Evolutionary conservation across 2,888 invertebrate species (phyloP).

Genomic region (Mystacides longicornis): DNA sequence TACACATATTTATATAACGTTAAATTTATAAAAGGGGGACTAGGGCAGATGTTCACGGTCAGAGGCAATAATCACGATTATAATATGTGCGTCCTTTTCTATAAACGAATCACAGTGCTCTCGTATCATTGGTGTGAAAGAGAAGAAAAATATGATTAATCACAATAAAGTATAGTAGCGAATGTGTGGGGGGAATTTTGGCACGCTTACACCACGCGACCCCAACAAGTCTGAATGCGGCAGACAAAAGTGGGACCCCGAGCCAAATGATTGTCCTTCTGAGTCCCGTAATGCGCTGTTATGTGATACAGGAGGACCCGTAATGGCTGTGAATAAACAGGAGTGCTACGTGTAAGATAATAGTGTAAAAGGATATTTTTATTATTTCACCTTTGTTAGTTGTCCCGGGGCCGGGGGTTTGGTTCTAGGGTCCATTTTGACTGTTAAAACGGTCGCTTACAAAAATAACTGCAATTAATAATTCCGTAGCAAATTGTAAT

Average conservation of each 20-base stretch:
- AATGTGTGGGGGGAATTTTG: slow-evolving; percentile 2
- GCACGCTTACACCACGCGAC: slow-evolving; percentile 6
- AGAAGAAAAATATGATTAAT: not conserved
- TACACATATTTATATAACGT: not conserved
- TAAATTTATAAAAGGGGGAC: not conserved
- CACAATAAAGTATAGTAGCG: not conserved
- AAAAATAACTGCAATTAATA: too few species aligned
- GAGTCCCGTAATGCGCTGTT: not conserved
- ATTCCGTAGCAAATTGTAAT: too few species aligned
- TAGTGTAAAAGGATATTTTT: not conserved
- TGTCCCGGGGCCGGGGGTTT: too few species aligned
- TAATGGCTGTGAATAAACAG: not conserved
- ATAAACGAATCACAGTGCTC: not conserved
- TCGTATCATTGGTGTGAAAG: not conserved
- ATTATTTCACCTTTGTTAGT: not conserved
- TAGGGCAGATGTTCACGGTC: slow-evolving; percentile 4
- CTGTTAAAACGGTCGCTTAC: not conserved
- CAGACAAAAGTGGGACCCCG: not conserved
- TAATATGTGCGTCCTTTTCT: slow-evolving; percentile 1
- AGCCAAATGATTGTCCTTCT: not conserved
- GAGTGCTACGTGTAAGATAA: not conserved
- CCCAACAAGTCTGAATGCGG: not conserved
- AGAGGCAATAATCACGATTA: not conserved
- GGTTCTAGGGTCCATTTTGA: not conserved
- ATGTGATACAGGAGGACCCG: slow-evolving; percentile 2